Evolutionary conservation across 2,797 vertebrate species (phyloP).

Genomic region (Gadopsis bispinosus): DNA sequence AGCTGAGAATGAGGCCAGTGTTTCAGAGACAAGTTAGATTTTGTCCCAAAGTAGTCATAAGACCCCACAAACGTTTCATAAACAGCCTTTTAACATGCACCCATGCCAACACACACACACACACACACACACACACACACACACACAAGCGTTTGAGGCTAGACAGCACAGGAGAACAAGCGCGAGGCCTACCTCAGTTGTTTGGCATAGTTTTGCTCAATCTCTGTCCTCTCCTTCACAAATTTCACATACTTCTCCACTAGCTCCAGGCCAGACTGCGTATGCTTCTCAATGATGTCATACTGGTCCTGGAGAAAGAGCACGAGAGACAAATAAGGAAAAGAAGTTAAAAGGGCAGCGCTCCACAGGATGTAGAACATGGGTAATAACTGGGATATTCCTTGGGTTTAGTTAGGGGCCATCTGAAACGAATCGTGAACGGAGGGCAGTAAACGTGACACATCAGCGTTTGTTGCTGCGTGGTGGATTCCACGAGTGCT

Average conservation of each 20-base stretch:
- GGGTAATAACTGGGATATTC: constrained; percentile 39
- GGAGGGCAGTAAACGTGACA: constrained; percentile 37
- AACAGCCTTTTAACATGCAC: constrained; percentile 64
- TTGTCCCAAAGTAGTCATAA: constrained; percentile 80
- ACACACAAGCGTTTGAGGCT: constrained; percentile 23
- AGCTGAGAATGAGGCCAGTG: constrained; percentile 80
- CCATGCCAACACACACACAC: constrained; percentile 37
- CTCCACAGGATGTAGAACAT: constrained; percentile 21
- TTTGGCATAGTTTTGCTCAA: constrained; percentile 92
- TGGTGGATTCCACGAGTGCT: constrained; percentile 57
- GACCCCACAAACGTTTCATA: constrained; percentile 78
- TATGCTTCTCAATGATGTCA: constrained; percentile 92
- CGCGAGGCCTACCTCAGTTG: constrained; percentile 87
- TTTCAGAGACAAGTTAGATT: constrained; percentile 78
- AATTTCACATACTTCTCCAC: constrained; percentile 94
- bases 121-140: constrained; percentile 5
- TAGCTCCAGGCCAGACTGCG: constrained; percentile 92
- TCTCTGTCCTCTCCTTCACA: constrained; percentile 92
- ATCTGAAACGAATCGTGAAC: constrained; percentile 28
- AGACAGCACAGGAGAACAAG: constrained; percentile 7
- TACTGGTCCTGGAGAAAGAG: constrained; percentile 87
- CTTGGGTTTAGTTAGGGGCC: constrained; percentile 42
- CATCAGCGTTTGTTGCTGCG: constrained; percentile 20
- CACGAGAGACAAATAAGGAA: constrained; percentile 66
- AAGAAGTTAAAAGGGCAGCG: constrained; percentile 34